Conservation (phyloP, 1,140 invertebrate genomes). For the Andricus grossulariae region DNA sequence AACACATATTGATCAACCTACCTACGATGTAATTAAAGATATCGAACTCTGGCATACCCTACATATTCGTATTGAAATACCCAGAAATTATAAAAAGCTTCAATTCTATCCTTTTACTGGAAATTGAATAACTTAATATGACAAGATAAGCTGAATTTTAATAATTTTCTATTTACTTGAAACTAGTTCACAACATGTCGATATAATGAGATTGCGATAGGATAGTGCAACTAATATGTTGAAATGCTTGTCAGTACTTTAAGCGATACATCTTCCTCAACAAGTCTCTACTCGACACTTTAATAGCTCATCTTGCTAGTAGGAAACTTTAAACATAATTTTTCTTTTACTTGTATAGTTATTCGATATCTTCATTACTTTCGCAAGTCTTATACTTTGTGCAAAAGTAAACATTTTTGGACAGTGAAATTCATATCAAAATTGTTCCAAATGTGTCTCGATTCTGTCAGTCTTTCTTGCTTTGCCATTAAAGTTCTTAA, state of each 20-base stretch:
- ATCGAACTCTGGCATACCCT: no score
- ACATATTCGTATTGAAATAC: no score
- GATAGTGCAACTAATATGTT: background rate
- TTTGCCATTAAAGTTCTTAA: background rate
- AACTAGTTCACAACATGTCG: background rate
- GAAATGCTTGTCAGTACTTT: background rate
- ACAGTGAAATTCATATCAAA: background rate
- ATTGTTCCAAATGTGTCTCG: background rate
- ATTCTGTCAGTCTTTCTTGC: background rate
- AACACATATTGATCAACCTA: no score
- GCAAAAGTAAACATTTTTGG: background rate
- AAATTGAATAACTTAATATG: background rate
- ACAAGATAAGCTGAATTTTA: background rate
- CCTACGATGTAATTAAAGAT: no score
- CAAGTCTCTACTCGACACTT: conserved; percentile 40
- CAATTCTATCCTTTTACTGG: background rate
- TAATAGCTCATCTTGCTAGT: conserved; percentile 57
- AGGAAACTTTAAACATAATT: conserved; percentile 52
- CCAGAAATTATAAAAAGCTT: no score
- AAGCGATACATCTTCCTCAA: background rate
- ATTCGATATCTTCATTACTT: background rate
- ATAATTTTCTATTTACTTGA: background rate
- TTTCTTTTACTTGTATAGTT: conserved; percentile 18
- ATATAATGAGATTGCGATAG: conserved; percentile 29
- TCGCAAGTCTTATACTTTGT: background rate